Evolutionary conservation across 2,888 invertebrate species (phyloP), one percentile per base, ranked within the genome.

Genomic region (Trachelus stipa): DNA sequence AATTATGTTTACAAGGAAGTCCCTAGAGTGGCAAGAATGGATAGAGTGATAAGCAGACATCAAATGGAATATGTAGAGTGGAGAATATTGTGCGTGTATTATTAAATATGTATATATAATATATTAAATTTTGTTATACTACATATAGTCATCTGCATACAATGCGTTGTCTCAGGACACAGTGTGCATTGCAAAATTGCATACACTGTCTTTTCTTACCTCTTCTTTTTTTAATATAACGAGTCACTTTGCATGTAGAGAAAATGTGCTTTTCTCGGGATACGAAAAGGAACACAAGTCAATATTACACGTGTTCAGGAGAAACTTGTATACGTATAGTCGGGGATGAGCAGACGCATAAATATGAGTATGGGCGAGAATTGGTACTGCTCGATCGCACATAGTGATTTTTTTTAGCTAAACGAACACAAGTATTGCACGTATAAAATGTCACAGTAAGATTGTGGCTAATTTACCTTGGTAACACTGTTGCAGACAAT

Each of bases 1-100:
- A 69, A 69, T 69, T 69, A 69, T 69, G 69, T 69, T 69, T 69
- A 30, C 69, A 33, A n/a, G 15, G n/a, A 69, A 31, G 4, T 40
- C 40, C 40, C 15, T 23, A 23, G 15, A 40, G 15, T 40, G 40
- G 6, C 40, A 6, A 40, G 40, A 40, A 2, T 23, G 6, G 40
- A 12, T 15, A 15, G 15, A 40, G 40, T 23, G 40, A 40, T 40
- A 40, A 40, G 15, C 6, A 23, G 4, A 40, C 40, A 40, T 6
- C 6, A 40, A 40, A 40, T 40, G 4, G 15, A 40, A 40, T 40
- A 6, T 15, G 6, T 40, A 6, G 15, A 40, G 6, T 23, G 15
- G 6, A 40, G 40, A 1, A 15, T 40, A 40, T 12, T 37, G 12
- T 6, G 40, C 15, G 40, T 15, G 1, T 15, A 15, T 40, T 15